These are phyloP conservation scores for Oxystoma pomonae DNA, from an alignment of 2,888 invertebrate genomes.

Conservation along the genomic window DNA sequence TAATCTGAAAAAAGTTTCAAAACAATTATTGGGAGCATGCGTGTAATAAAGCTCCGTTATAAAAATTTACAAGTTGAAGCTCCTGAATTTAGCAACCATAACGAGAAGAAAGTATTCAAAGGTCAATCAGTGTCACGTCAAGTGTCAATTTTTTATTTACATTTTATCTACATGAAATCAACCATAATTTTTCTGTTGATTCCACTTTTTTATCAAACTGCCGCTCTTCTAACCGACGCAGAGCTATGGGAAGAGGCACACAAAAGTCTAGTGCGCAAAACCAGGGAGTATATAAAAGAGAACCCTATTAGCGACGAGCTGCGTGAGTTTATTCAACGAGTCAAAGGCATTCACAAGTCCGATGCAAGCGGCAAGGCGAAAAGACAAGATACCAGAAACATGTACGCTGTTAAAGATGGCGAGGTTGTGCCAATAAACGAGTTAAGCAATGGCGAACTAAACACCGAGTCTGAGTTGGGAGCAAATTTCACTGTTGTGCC, in stretches of 20 bases:
- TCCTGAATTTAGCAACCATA: no score
- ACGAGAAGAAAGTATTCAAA: no score
- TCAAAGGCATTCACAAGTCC: not conserved
- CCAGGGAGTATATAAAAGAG: conserved; percentile 17
- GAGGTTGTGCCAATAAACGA: conserved; percentile 28
- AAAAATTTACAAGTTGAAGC: no score
- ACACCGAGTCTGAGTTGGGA: conserved; percentile 13
- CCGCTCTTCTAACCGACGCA: conserved; percentile 3
- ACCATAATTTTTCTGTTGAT: not conserved
- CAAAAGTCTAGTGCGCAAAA: conserved; percentile 12
- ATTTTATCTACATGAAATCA: no score
- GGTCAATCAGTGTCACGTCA: no score
- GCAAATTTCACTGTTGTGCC: conserved; percentile 31
- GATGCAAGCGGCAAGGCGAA: conserved; percentile 11
- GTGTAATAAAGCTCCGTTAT: no score
- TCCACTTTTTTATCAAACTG: not conserved
- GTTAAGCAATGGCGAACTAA: conserved; percentile 21
- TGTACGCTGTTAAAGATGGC: conserved; percentile 31
- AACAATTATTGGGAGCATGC: no score
- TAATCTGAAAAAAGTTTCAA: no score
- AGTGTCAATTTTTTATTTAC: no score
- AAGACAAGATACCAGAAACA: conserved; percentile 17
- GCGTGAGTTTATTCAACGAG: conserved; percentile 15
- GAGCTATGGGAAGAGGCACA: conserved; percentile 16
- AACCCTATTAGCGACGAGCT: conserved; percentile 20